These are phyloP conservation scores for Dasysyrphus tricinctus DNA, from an alignment of 2,888 invertebrate species.

Conservation along the genomic window DNA sequence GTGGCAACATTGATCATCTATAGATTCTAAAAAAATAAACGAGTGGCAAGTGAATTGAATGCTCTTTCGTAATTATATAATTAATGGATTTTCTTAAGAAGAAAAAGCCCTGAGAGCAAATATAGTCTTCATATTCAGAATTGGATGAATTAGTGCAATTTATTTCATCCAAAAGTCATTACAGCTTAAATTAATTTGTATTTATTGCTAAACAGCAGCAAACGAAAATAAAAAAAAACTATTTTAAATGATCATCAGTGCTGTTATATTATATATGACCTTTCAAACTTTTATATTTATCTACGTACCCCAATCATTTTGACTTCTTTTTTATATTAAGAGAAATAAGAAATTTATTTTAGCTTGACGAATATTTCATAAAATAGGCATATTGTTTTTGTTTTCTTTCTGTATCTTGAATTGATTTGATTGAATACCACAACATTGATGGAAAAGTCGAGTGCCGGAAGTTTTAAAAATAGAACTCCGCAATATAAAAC, in stretches of 20 bases:
- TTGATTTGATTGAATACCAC: slow-evolving; percentile 3
- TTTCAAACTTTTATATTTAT: neutral
- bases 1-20: neutral
- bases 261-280: neutral
- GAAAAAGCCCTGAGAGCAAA: neutral
- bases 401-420: neutral
- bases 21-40: neutral
- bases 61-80: slow-evolving; percentile 14
- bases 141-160: slow-evolving; percentile 18
- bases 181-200: slow-evolving; percentile 10
- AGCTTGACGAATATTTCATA: neutral
- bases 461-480: slow-evolving; percentile 11
- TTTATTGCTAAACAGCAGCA: neutral
- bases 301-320: neutral
- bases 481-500: neutral
- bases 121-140: neutral
- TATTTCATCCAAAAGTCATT: slow-evolving; percentile 20
- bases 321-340: no score
- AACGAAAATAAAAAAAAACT: neutral
- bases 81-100: neutral
- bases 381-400: neutral
- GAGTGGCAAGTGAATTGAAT: slow-evolving; percentile 21
- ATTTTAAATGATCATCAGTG: neutral
- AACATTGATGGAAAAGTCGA: slow-evolving; percentile 4
- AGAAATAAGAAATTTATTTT: neutral